Percentiles rank a stretch among this genome's conserved stretches.
phyloP scores from a whole-genome alignment of 2,113 vertebrate genomes.

The Trematomus loennbergii region DNA sequence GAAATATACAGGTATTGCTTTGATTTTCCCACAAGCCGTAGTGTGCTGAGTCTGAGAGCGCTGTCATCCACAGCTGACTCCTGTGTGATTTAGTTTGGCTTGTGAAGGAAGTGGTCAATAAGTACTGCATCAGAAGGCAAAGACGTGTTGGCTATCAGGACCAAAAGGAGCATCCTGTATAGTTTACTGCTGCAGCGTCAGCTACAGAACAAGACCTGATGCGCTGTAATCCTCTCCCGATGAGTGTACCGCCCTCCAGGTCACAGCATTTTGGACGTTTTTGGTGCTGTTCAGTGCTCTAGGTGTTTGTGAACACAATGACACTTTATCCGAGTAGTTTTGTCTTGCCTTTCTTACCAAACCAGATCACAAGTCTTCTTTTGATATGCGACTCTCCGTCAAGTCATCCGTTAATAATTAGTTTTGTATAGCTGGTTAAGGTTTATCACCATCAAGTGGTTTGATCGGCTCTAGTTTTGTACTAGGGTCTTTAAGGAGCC shows the following conservation, averaged over 20 bases:
- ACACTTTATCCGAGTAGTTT: constrained; percentile 52
- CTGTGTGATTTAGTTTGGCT: constrained; percentile 23
- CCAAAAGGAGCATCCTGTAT: constrained; percentile 65
- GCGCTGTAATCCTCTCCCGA: constrained; percentile 16
- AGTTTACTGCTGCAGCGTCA: constrained; percentile 46
- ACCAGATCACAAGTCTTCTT: constrained; percentile 52
- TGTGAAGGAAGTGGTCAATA: constrained; percentile 38
- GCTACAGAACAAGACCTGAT: constrained; percentile 26
- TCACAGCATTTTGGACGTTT: constrained; percentile 37
- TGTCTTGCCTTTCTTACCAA: constrained; percentile 57
- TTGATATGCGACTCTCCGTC: constrained; percentile 43
- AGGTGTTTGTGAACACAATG: constrained; percentile 43
- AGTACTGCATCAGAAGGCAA: constrained; percentile 32
- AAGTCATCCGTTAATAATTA: neutral
- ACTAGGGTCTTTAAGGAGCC: constrained; percentile 44
- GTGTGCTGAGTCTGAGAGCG: constrained; percentile 32
- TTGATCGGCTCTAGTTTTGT: constrained; percentile 44
- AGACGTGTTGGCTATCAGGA: constrained; percentile 48
- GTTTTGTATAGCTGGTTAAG: constrained; percentile 41
- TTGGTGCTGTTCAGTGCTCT: constrained; percentile 65
- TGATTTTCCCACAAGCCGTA: constrained; percentile 39
- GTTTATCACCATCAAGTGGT: constrained; percentile 39
- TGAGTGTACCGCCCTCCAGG: constrained; percentile 26
- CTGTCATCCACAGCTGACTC: constrained; percentile 11
- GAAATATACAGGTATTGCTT: constrained; percentile 64